Evolutionary conservation across 2,797 vertebrate species (phyloP).

Genomic region (Acipenser oxyrinchus): DNA sequence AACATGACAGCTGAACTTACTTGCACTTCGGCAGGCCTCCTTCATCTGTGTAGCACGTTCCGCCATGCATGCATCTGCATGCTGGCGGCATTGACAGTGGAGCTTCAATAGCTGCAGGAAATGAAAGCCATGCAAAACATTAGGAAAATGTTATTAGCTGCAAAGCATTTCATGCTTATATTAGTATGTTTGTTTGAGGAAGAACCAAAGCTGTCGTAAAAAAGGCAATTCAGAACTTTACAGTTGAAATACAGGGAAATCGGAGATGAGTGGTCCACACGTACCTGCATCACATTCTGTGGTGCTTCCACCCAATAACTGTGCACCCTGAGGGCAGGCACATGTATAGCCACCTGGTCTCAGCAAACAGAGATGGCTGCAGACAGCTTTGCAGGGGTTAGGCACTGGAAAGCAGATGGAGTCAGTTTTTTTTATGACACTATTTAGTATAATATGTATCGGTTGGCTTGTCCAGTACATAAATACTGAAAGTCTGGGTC

Average conservation of each 20-base stretch:
- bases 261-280: too few relatives aligned
- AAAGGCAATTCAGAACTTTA: too few relatives aligned
- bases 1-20: slow-evolving; percentile 63
- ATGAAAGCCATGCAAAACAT: slow-evolving; percentile 49
- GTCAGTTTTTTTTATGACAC: not conserved
- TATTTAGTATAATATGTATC: too few relatives aligned
- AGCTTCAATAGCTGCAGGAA: slow-evolving; percentile 77
- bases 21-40: slow-evolving; percentile 85
- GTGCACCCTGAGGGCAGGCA: slow-evolving; percentile 81
- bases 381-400: slow-evolving; percentile 83
- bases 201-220: too few relatives aligned
- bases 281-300: slow-evolving; percentile 87
- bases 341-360: slow-evolving; percentile 87
- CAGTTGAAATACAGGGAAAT: too few relatives aligned
- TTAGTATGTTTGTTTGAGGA: too few relatives aligned
- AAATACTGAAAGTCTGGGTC: too few relatives aligned
- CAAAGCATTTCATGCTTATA: not conserved
- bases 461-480: too few relatives aligned
- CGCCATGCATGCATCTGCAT: slow-evolving; percentile 93
- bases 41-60: slow-evolving; percentile 87
- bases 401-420: slow-evolving; percentile 50
- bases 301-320: slow-evolving; percentile 57
- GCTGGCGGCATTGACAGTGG: slow-evolving; percentile 79
- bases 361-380: slow-evolving; percentile 92
- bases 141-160: slow-evolving; percentile 21